These are phyloP conservation scores for Cottus gobio DNA, from an alignment of 2,113 vertebrate species.

Conservation along the genomic window DNA sequence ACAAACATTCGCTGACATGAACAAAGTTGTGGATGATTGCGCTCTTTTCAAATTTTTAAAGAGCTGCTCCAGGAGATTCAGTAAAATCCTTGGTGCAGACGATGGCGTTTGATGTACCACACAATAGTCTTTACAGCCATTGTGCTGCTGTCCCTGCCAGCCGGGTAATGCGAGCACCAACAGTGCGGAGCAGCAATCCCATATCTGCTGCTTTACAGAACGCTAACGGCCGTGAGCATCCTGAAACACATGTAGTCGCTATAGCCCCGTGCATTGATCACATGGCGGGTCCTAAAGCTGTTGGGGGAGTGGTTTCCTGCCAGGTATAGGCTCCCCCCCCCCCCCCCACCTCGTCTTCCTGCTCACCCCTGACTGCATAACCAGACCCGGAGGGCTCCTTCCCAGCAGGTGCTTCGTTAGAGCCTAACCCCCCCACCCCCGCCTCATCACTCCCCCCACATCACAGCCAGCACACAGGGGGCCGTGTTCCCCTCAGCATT, in stretches of 20 bases:
- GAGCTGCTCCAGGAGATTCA: neutral
- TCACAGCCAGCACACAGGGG: constrained; percentile 54
- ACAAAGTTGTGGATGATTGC: neutral
- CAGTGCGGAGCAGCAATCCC: neutral
- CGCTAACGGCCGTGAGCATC: constrained; percentile 33
- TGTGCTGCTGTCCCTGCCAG: neutral
- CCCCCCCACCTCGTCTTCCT: constrained; percentile 39
- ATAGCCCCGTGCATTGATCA: constrained; percentile 40
- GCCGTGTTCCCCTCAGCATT: constrained; percentile 63
- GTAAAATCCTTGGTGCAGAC: neutral
- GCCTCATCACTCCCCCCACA: constrained; percentile 56
- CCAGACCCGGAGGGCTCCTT: constrained; percentile 61
- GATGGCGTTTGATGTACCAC: neutral
- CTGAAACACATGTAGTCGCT: constrained; percentile 36
- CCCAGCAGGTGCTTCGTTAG: constrained; percentile 68
- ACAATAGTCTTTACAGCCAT: neutral
- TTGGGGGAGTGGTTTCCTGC: constrained; percentile 65
- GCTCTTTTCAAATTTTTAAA: neutral
- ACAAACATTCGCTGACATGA: neutral
- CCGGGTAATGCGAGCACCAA: neutral
- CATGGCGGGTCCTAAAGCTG: constrained; percentile 43
- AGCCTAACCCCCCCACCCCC: constrained; percentile 14
- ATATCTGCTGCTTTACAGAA: neutral
- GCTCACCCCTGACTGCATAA: constrained; percentile 68
- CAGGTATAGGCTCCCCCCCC: constrained; percentile 52